phyloP scores from a whole-genome alignment of 2,113 vertebrate species.

The Gymnorhina tibicen region DNA sequence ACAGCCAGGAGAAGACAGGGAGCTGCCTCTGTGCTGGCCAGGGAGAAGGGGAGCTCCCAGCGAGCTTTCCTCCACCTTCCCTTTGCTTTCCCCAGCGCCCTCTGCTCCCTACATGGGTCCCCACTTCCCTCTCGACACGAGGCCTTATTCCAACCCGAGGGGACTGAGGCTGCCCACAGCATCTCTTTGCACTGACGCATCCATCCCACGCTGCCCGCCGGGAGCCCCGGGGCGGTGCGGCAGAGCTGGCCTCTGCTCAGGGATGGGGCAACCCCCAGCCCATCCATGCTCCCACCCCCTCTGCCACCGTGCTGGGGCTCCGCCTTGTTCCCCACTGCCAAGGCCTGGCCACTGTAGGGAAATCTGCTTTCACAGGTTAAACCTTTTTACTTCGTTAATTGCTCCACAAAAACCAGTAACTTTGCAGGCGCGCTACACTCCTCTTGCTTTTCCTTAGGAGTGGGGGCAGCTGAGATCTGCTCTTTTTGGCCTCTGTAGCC shows the following conservation, averaged over 20 bases:
- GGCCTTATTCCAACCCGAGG: constrained; percentile 32
- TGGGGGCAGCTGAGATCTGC: background rate
- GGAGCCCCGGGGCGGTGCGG: background rate
- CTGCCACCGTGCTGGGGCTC: background rate
- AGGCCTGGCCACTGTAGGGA: background rate
- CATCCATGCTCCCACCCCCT: background rate
- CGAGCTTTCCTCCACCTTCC: background rate
- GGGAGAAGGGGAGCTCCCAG: background rate
- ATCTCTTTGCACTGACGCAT: background rate
- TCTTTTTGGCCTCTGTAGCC: background rate
- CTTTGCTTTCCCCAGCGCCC: background rate
- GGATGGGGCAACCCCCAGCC: background rate
- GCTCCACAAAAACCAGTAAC: background rate
- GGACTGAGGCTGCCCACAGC: background rate
- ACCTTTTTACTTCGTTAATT: background rate
- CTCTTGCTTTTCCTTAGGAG: background rate
- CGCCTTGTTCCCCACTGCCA: background rate
- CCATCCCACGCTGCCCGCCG: background rate
- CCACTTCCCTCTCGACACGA: background rate
- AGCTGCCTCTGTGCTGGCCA: background rate
- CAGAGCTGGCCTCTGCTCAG: constrained; percentile 57
- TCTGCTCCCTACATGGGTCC: background rate
- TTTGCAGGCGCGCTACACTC: background rate
- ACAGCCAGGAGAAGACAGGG: background rate
- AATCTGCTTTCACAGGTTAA: background rate